These are phyloP conservation scores for Dendronephthya gigantea DNA, from an alignment of 64 coral and sea anemone species.

Conservation along the genomic window DNA sequence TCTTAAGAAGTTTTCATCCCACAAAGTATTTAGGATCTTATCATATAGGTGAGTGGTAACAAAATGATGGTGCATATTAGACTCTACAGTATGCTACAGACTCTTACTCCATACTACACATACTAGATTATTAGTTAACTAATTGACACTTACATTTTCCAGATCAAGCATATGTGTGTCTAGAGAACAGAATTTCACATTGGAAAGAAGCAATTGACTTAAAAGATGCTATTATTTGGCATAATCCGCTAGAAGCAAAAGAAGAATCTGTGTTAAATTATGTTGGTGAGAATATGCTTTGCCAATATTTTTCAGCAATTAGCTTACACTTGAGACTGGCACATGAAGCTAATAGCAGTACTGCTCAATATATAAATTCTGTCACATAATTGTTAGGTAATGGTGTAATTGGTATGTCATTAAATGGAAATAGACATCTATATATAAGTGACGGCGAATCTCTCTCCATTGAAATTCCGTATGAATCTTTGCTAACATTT, in stretches of 20 bases:
- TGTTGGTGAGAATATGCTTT: constrained; percentile 48
- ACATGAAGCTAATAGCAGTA: too few relatives aligned
- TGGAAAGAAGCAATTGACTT: constrained; percentile 55
- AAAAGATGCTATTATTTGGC: constrained; percentile 61
- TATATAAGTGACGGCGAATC: background rate
- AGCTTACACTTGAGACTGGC: background rate
- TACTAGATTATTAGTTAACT: too few relatives aligned
- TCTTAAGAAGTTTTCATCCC: background rate
- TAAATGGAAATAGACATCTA: background rate
- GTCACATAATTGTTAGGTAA: constrained; percentile 7
- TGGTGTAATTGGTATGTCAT: constrained; percentile 7
- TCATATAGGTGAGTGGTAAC: background rate
- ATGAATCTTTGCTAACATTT: background rate
- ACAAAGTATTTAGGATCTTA: background rate
- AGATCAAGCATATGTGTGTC: constrained; percentile 70
- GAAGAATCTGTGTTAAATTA: constrained; percentile 65
- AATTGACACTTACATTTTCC: background rate
- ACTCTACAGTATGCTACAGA: too few relatives aligned
- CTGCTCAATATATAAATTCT: too few relatives aligned
- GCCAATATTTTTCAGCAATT: background rate
- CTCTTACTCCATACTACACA: background rate
- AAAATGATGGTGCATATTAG: background rate
- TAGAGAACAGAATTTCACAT: constrained; percentile 52
- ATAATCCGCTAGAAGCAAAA: constrained; percentile 50
- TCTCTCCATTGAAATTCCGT: background rate